Percentiles rank a stretch among this genome's conserved stretches.
These are phyloP conservation scores for Horisme vitalbata DNA, from an alignment of 2,888 invertebrate genomes.

Conservation along the genomic window DNA sequence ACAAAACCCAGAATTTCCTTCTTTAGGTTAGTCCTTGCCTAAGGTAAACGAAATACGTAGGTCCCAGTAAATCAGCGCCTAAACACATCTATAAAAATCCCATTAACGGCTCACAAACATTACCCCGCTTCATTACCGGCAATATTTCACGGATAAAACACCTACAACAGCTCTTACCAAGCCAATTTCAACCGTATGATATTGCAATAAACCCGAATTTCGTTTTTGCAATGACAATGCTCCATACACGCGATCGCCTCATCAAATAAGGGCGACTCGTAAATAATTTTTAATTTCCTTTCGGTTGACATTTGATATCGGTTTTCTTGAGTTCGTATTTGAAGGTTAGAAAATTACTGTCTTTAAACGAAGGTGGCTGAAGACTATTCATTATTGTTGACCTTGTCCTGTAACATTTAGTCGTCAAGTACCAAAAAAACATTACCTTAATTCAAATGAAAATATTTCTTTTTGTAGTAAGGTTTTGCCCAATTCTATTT, in stretches of 20 bases:
- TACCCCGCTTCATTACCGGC: constrained; percentile 41
- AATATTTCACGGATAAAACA: constrained; percentile 48
- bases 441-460: too few relatives aligned
- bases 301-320: constrained; percentile 17
- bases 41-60: constrained; percentile 8
- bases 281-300: constrained; percentile 39
- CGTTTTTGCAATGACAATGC: constrained; percentile 6
- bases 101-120: constrained; percentile 39
- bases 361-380: too few relatives aligned
- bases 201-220: constrained; percentile 22
- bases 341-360: too few relatives aligned
- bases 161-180: constrained; percentile 15
- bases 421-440: too few relatives aligned
- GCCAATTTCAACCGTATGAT: constrained; percentile 26
- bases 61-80: constrained; percentile 33
- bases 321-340: neutral
- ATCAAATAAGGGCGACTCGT: constrained; percentile 32
- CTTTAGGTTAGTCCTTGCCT: constrained; percentile 3
- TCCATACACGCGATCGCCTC: constrained; percentile 33
- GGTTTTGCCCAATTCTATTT: too few relatives aligned
- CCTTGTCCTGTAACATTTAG: too few relatives aligned
- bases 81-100: constrained; percentile 37
- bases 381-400: too few relatives aligned
- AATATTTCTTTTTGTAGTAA: too few relatives aligned
- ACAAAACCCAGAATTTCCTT: too few relatives aligned